A percentile compares a stretch with the other conserved stretches of the same genome.
phyloP scores from a whole-genome alignment of 2,113 vertebrate genomes.

The Struthidea cinerea region DNA sequence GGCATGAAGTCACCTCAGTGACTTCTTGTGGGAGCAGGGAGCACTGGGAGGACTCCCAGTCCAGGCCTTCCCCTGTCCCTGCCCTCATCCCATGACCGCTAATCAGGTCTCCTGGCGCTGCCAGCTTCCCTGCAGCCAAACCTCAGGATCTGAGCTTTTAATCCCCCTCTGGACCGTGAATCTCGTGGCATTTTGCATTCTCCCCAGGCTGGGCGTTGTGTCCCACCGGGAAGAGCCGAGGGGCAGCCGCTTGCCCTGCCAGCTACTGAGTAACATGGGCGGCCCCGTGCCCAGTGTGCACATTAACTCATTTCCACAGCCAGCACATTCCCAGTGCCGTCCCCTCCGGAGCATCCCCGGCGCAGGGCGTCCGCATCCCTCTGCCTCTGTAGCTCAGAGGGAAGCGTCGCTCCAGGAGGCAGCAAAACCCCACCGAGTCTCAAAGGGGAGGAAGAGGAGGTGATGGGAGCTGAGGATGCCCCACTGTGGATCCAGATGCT shows the following conservation, averaged over 20 bases:
- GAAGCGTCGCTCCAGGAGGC: rapidly evolving
- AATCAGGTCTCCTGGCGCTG: rapidly evolving
- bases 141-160: neutral
- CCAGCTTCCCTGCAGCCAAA: neutral
- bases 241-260: neutral
- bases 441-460: neutral
- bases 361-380: rapidly evolving
- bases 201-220: neutral
- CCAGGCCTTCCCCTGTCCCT: neutral
- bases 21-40: neutral
- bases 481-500: neutral
- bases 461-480: neutral
- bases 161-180: neutral
- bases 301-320: neutral
- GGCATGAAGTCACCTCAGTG: rapidly evolving
- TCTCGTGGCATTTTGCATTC: neutral
- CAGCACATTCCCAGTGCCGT: rapidly evolving
- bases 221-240: rapidly evolving
- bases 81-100: neutral
- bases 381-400: neutral
- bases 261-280: neutral
- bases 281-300: rapidly evolving
- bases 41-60: neutral
- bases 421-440: neutral
- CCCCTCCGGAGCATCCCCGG: rapidly evolving